phyloP scores from a whole-genome alignment of 2,113 vertebrate genomes.

The Sminthopsis crassicaudata region DNA sequence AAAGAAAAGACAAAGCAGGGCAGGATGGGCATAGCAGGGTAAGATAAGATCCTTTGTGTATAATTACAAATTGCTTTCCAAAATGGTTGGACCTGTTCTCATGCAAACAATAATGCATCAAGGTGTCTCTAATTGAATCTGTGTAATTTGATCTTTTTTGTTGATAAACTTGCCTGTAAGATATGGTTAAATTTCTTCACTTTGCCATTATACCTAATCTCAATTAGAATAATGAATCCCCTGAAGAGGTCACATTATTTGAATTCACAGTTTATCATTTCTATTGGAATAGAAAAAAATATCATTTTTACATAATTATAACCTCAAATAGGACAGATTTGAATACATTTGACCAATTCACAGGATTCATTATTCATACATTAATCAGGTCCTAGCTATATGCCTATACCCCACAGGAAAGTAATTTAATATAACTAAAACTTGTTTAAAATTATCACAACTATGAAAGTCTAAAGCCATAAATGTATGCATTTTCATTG shows the following conservation, averaged over 20 bases:
- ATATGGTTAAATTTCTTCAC: background rate
- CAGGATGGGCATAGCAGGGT: too few species aligned
- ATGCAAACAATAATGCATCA: too few species aligned
- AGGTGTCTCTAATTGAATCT: background rate
- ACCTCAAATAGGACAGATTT: background rate
- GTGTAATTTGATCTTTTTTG: background rate
- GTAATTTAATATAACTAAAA: slow-evolving; percentile 1
- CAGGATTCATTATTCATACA: background rate
- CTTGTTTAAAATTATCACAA: background rate
- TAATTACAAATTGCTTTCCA: too few species aligned
- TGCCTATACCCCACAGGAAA: background rate
- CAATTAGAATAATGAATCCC: background rate
- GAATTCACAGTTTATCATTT: background rate
- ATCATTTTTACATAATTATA: background rate
- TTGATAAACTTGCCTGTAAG: background rate
- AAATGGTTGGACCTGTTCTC: too few species aligned
- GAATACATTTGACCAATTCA: background rate
- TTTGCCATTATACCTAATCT: background rate
- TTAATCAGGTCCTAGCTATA: background rate
- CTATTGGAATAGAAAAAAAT: background rate
- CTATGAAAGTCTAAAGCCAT: slow-evolving; percentile 13
- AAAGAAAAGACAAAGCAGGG: too few species aligned
- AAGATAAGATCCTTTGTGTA: too few species aligned
- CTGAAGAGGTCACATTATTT: background rate
- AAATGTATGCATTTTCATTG: background rate